Base-by-base conservation (phyloP, 1,140 invertebrate species). In the Tetramorium simillimum region DNA sequence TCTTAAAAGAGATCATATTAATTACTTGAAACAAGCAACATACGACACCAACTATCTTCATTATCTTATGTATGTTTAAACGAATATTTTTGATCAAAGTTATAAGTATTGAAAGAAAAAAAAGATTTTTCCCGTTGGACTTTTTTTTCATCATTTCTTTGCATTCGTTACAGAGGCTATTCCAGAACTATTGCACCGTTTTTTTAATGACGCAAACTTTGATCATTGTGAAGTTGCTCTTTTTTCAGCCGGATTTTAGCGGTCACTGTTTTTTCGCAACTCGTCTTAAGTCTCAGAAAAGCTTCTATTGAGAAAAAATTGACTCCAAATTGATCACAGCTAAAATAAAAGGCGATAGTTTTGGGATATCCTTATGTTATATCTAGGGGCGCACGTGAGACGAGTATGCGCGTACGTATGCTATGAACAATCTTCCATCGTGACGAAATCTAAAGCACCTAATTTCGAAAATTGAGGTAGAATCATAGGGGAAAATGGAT, bases 401-500 rank as follows among this genome's bases (percentile, higher is more conserved):
- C 62, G 77, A 81, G 62, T 82, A 75, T 46, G 21, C 40, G 69
- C 69, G 33, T 58, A 46, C 80, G 21, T n/a, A 67, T 43, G 33
- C 63, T 56, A 58, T 84, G 40, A 77, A 84, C 69, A 46, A 73
- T 63, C 28, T 75, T 82, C 46, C 21, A 53, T 67, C 43, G 6
- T 28, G 80, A 75, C 33, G 43, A 60, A 84, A 84, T 84, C 69
- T 84, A 75, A 84, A 75, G 37, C 40, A 73, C 14, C 69, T 84
- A 84, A 84, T 84, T 56, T 62, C 80, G 69, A 84, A 49, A 84
- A 84, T 84, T 84, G 80, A 84, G 80, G 80, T 84, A 84, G 80
- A 75, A 73, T 84, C 40, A 75, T 73, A 75, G 51, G 9, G 28
- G 43, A 84, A 56, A 33, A 46, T 49, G 53, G 43, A 60, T 60